Base-by-base conservation (phyloP, 2,113 vertebrate genomes). In the Carettochelys insculpta region DNA sequence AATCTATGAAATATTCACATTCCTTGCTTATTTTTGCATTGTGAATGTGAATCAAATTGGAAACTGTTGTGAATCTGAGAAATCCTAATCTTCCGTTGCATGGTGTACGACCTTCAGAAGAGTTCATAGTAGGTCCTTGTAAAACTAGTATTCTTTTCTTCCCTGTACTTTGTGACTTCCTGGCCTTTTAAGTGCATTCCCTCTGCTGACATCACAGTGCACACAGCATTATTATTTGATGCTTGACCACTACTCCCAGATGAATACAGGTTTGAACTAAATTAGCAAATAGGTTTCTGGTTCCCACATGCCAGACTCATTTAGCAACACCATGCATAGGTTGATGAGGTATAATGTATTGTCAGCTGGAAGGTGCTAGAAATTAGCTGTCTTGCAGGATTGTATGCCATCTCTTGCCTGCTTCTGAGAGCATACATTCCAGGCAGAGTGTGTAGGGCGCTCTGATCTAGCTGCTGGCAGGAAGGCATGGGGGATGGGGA, bases 261-360 rank as follows among this genome's bases (percentile, higher is more conserved):
- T 29, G 47, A 90, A 27, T 51, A 43, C 29, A 76, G 43, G 50
- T 11, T 19, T 34, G n/a, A 83, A 68, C 38, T 45, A 81, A 43
- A 68, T 96, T 90, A 88, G 85, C 89, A 92, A 52, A 50, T 50
- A 89, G 65, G 73, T 87, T 91, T 83, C 89, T 92, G 20, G 82
- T 91, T 34, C 43, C 61, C 78, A 34, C 54, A 5, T 82, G 71
- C 92, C 71, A 24, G 53, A 16, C 75, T 89, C 65, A 2, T 22
- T 77, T 31, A 82, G 11, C 25, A 85, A 50, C 34, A 7, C 71
- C 9, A 65, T 0, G 3, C 27, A 38, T 12, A 53, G 83, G 61
- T 8, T 4, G 78, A 45, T 85, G 24, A 54, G 75, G 80, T 82
- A 75, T n/a, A 4, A 3, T 68, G 29, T 77, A 13, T 10, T 45